phyloP scores from a whole-genome alignment of 1,140 invertebrate genomes.

The Melipona quadrifasciata region DNA sequence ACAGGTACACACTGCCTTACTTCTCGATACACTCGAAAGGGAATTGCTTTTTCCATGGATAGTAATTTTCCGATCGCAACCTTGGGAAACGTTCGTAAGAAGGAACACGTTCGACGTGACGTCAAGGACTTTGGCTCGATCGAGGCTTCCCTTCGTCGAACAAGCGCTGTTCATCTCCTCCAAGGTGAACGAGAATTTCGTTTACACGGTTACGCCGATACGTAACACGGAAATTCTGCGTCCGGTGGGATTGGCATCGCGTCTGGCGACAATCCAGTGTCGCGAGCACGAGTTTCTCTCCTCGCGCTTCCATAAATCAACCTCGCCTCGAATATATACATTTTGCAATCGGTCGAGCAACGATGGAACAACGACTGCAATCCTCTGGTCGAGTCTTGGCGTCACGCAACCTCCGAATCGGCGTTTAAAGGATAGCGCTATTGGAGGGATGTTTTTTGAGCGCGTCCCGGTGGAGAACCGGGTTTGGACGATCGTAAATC shows the following conservation, averaged over 20 bases:
- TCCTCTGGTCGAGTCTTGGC: neutral
- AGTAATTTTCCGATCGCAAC: neutral
- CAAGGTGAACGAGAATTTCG: neutral
- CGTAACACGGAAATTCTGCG: conserved; percentile 29
- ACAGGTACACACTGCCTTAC: conserved; percentile 36
- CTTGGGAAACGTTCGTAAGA: too few relatives aligned
- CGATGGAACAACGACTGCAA: neutral
- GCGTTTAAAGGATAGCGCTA: conserved; percentile 1
- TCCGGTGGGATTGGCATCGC: conserved; percentile 57
- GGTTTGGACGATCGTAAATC: neutral
- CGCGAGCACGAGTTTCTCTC: conserved; percentile 30
- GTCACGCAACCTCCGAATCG: neutral
- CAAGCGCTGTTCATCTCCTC: neutral
- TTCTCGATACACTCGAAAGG: neutral
- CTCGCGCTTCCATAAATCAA: conserved; percentile 60
- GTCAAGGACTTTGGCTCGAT: neutral
- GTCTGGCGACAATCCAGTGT: conserved; percentile 65
- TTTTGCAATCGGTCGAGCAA: neutral
- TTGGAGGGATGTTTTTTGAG: neutral
- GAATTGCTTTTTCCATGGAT: neutral
- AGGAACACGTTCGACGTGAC: neutral
- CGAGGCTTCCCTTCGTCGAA: too few relatives aligned
- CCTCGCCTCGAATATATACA: conserved; percentile 2
- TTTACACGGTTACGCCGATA: conserved; percentile 14
- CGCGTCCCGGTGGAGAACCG: neutral